A percentile compares a stretch with the other conserved stretches of the same genome.
Evolutionary conservation across 1,140 invertebrate genomes (phyloP).

Genomic region (Nilaparvata lugens): DNA sequence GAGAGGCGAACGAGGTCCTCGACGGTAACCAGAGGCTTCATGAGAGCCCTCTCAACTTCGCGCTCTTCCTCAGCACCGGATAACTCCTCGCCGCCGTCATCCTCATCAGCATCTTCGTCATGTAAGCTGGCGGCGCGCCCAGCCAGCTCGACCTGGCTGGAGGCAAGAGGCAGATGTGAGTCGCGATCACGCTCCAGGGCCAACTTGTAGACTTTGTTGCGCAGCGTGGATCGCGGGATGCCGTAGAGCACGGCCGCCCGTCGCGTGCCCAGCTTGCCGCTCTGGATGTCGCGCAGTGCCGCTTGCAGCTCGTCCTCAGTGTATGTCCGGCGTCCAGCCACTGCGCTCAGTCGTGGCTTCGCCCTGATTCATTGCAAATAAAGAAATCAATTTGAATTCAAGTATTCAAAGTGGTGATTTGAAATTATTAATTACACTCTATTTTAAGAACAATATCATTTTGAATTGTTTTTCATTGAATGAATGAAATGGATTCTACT

Average conservation of each 20-base stretch:
- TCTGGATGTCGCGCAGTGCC: constrained; percentile 84
- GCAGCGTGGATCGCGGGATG: constrained; percentile 86
- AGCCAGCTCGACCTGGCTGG: constrained; percentile 14
- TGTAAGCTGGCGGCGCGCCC: constrained; percentile 7
- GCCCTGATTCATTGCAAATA: constrained; percentile 40
- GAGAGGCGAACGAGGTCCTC: constrained; percentile 51
- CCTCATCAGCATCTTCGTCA: constrained; percentile 23
- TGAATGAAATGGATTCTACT: too few relatives aligned
- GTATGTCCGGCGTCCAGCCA: constrained; percentile 59
- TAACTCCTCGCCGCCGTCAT: constrained; percentile 48
- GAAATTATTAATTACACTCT: too few relatives aligned
- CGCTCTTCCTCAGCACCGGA: constrained; percentile 55
- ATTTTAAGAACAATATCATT: too few relatives aligned
- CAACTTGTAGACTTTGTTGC: constrained; percentile 90
- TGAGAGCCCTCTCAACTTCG: constrained; percentile 48
- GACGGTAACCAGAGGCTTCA: constrained; percentile 45
- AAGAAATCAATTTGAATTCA: too few relatives aligned
- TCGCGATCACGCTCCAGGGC: constrained; percentile 58
- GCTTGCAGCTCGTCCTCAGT: constrained; percentile 85
- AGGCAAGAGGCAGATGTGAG: constrained; percentile 38
- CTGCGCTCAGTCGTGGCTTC: constrained; percentile 49
- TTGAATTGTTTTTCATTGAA: too few relatives aligned
- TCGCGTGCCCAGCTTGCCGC: constrained; percentile 81
- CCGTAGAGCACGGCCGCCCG: constrained; percentile 90
- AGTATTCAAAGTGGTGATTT: too few relatives aligned